Conservation (phyloP, 2,797 vertebrate genomes). For the Pipistrellus pipistrellus region DNA sequence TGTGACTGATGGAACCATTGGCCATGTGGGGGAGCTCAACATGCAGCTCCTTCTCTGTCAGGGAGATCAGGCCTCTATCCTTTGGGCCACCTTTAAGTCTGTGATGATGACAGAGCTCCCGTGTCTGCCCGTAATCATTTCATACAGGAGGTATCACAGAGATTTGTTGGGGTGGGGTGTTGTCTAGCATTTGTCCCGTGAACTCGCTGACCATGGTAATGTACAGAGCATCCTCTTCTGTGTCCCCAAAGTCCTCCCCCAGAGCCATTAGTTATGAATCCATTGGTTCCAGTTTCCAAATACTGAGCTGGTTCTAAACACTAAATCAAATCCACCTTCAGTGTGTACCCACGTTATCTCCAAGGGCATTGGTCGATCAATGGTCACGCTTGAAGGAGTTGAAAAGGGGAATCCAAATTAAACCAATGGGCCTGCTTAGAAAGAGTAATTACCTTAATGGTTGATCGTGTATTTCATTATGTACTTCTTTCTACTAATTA, state of each 20-base stretch:
- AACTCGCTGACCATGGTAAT: neutral
- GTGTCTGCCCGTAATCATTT: accelerated
- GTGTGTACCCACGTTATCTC: neutral
- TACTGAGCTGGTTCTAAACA: neutral
- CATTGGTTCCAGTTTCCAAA: neutral
- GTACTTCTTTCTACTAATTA: neutral
- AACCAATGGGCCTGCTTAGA: neutral
- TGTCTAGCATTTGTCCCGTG: neutral
- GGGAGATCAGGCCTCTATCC: neutral
- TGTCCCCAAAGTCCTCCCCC: neutral
- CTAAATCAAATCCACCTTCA: neutral
- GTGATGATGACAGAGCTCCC: neutral
- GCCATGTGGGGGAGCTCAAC: neutral
- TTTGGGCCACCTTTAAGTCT: neutral
- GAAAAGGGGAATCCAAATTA: neutral
- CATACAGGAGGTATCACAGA: neutral
- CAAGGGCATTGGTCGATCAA: neutral
- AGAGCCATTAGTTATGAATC: neutral
- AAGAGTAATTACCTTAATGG: neutral
- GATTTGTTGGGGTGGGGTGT: too few species aligned
- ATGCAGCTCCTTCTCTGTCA: neutral
- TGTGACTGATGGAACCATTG: neutral
- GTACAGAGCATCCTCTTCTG: neutral
- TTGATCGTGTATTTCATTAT: neutral
- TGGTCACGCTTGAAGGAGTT: neutral